Evolutionary conservation across 1,140 invertebrate species (phyloP).

Genomic region (Eupeodes corollae): DNA sequence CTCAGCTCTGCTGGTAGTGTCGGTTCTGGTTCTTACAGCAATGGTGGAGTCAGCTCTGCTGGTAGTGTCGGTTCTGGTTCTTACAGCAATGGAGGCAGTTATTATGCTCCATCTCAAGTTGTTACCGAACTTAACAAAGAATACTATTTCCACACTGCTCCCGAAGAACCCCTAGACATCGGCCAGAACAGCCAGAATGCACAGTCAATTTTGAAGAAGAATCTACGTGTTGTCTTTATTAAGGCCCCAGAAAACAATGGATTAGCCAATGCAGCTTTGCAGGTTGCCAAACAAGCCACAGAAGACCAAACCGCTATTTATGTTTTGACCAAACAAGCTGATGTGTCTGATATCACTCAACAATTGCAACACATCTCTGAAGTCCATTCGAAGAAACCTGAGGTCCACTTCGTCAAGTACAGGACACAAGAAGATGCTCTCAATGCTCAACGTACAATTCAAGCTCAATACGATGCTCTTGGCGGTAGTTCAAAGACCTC

Average conservation of each 20-base stretch:
- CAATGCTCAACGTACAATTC: constrained; percentile 26
- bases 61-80: neutral
- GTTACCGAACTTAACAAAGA: constrained; percentile 25
- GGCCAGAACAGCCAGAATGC: neutral
- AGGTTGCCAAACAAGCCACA: constrained; percentile 24
- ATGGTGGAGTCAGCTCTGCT: neutral
- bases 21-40: neutral
- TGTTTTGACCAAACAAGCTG: constrained; percentile 30
- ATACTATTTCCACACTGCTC: constrained; percentile 26
- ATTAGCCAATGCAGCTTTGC: constrained; percentile 24
- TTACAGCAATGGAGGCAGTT: neutral
- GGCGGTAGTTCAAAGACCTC: constrained; percentile 21
- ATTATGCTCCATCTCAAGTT: neutral
- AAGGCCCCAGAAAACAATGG: constrained; percentile 28
- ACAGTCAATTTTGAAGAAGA: constrained; percentile 12
- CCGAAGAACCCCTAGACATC: constrained; percentile 21
- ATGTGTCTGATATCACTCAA: constrained; percentile 24
- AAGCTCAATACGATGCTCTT: constrained; percentile 28
- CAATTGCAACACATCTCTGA: constrained; percentile 22
- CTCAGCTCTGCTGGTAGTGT: neutral
- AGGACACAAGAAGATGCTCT: constrained; percentile 26
- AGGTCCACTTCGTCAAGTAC: constrained; percentile 34
- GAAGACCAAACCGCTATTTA: constrained; percentile 32
- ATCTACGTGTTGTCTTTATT: constrained; percentile 29
- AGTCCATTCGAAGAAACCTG: constrained; percentile 22